Percentiles rank a stretch among this genome's conserved stretches.
phyloP scores from a whole-genome alignment of 2,888 invertebrate species.

The Eupithecia centaureata region DNA sequence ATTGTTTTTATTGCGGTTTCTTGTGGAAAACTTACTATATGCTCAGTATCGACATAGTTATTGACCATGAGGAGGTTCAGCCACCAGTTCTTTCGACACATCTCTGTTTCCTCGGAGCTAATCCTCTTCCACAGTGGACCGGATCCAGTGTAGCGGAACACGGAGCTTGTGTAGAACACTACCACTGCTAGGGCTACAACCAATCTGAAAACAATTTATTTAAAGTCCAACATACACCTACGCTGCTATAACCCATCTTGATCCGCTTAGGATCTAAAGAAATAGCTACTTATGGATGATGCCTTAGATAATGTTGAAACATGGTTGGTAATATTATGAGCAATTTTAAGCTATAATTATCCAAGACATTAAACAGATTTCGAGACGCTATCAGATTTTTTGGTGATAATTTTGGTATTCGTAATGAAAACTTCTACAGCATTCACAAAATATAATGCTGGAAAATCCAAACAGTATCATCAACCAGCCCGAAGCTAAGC shows the following conservation, averaged over 20 bases:
- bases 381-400: neutral
- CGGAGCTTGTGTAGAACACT: conserved; percentile 82
- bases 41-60: conserved; percentile 83
- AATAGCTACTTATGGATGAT: no score
- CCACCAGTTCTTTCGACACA: conserved; percentile 86
- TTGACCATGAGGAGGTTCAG: conserved; percentile 84
- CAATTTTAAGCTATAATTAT: no score
- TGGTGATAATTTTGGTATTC: neutral
- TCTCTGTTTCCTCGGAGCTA: conserved; percentile 73
- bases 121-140: conserved; percentile 85
- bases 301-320: no score
- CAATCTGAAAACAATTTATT: conserved; percentile 64
- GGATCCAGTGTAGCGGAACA: conserved; percentile 82
- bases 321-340: no score
- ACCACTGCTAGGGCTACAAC: conserved; percentile 83
- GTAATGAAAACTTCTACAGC: neutral
- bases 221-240: neutral
- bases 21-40: conserved; percentile 76
- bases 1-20: neutral
- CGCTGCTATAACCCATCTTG: neutral
- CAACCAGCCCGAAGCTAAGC: no score
- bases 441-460: no score
- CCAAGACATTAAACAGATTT: no score
- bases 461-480: no score
- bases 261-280: no score